phyloP scores from a whole-genome alignment of 2,888 invertebrate species.

The Ormyrus labotus region DNA sequence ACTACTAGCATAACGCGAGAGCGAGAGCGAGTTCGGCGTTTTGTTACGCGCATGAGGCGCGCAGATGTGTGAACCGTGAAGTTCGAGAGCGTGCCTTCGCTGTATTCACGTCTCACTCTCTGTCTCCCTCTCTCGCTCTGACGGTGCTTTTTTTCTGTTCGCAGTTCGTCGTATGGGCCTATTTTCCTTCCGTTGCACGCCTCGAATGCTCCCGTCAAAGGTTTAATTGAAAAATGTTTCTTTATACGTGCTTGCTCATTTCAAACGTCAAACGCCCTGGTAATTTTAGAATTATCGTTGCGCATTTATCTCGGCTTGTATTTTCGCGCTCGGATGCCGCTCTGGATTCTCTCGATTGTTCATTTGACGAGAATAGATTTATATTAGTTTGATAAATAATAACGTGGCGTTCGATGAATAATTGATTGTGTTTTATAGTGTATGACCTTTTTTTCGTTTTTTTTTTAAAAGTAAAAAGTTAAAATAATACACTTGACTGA shows the following conservation, averaged over 20 bases:
- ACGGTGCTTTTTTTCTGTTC: constrained; percentile 2
- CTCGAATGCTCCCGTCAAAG: constrained; percentile 21
- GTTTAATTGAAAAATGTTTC: constrained; percentile 48
- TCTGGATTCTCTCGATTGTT: too few species aligned
- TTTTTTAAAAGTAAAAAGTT: too few species aligned
- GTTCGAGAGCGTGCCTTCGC: constrained; percentile 14
- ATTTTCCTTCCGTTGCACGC: constrained; percentile 33
- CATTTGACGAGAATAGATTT: too few species aligned
- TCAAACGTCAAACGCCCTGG: neutral
- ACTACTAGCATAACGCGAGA: neutral
- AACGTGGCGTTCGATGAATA: too few species aligned
- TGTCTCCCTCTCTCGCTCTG: neutral
- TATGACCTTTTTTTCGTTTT: neutral
- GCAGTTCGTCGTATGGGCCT: neutral
- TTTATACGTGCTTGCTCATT: constrained; percentile 36
- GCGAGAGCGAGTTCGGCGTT: constrained; percentile 34
- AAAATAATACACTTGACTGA: too few species aligned
- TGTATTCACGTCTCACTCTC: neutral
- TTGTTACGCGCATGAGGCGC: constrained; percentile 50
- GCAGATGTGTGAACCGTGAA: constrained; percentile 43
- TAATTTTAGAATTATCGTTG: constrained; percentile 25
- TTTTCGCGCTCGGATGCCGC: neutral
- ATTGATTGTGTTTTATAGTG: too few species aligned
- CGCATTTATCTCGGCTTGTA: neutral
- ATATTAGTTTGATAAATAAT: too few species aligned